Conservation (phyloP, 2,797 vertebrate genomes). For the Telmatherina bonti region DNA sequence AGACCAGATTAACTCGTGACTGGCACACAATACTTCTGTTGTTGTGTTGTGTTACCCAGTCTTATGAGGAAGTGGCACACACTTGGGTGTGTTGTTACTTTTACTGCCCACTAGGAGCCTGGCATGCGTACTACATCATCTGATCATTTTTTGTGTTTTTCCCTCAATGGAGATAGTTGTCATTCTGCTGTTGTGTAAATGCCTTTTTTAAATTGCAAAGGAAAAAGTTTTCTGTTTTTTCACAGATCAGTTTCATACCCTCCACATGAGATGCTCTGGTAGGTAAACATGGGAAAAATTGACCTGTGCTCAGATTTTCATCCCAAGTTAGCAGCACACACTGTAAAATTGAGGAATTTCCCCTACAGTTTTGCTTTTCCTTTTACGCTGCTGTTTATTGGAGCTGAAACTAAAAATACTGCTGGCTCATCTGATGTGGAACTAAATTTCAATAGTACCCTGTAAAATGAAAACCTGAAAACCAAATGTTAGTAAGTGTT, state of each 20-base stretch:
- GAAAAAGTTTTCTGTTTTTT: background rate
- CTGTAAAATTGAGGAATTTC: background rate
- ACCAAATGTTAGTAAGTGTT: background rate
- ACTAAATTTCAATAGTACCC: background rate
- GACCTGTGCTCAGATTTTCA: no score
- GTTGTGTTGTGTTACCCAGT: no score
- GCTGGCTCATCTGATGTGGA: background rate
- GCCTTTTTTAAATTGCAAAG: no score
- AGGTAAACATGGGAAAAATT: background rate
- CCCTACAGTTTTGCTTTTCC: background rate
- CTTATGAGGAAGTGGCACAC: no score
- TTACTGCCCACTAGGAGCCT: no score
- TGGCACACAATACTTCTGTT: no score
- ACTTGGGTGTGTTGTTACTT: no score
- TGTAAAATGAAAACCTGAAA: background rate
- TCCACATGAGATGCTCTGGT: background rate
- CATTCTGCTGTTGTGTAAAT: no score
- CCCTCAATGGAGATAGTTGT: no score
- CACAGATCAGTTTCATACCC: background rate
- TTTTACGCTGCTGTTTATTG: background rate
- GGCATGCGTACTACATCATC: no score
- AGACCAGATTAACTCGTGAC: no score
- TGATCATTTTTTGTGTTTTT: no score
- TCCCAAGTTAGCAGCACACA: background rate
- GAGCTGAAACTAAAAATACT: background rate